phyloP scores from a whole-genome alignment of 2,113 vertebrate species.

The Hemibagrus wyckioides region DNA sequence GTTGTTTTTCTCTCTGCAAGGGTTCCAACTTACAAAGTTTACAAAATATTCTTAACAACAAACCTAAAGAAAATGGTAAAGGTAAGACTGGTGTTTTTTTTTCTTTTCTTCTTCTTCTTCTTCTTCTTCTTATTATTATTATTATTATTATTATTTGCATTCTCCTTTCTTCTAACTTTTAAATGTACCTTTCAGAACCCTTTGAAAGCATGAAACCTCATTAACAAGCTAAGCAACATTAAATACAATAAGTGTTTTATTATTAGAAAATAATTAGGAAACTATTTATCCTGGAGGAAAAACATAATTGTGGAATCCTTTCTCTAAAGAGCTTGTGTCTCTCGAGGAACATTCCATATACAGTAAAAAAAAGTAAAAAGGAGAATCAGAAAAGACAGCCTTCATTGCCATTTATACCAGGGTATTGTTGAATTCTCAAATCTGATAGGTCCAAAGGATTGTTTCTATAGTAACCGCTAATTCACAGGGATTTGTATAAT shows the following conservation, averaged over 20 bases:
- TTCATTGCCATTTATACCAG: neutral
- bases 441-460: neutral
- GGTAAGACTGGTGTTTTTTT: no score
- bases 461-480: constrained; percentile 18
- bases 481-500: neutral
- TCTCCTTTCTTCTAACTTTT: no score
- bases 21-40: no score
- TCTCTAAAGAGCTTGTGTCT: no score
- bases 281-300: neutral
- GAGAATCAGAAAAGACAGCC: neutral
- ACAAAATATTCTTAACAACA: no score
- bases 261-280: neutral
- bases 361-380: neutral
- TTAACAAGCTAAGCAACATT: neutral
- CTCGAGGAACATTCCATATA: neutral
- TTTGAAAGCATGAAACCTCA: no score
- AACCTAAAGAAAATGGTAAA: no score
- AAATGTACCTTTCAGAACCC: no score
- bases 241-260: neutral
- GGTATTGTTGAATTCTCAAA: neutral
- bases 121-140: no score
- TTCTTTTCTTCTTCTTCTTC: no score
- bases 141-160: no score
- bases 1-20: no score
- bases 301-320: neutral